These are phyloP conservation scores for Zaprionus taronus DNA, from an alignment of 1,140 invertebrate species.

Conservation along the genomic window DNA sequence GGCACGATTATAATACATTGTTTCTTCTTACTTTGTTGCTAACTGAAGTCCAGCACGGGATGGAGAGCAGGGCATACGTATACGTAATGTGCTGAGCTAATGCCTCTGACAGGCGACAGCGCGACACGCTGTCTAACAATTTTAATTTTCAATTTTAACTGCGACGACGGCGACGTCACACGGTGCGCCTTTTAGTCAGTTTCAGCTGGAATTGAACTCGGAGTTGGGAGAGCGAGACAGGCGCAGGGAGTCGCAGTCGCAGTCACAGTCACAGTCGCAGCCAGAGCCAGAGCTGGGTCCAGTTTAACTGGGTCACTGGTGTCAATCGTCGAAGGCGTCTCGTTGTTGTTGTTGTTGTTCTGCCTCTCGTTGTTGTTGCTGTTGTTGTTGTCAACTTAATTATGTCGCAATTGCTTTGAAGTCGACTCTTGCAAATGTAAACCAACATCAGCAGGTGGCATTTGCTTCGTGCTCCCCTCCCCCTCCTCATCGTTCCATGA, in stretches of 20 bases:
- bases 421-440: conserved; percentile 71
- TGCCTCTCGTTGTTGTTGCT: conserved; percentile 21
- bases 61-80: conserved; percentile 62
- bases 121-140: conserved; percentile 81
- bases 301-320: conserved; percentile 79
- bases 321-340: conserved; percentile 65
- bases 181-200: conserved; percentile 54
- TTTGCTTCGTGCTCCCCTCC: conserved; percentile 25
- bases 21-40: not conserved
- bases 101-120: conserved; percentile 74
- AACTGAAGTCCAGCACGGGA: not conserved
- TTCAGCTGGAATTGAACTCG: conserved; percentile 11
- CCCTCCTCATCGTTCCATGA: conserved; percentile 14
- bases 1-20: not conserved
- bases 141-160: conserved; percentile 79
- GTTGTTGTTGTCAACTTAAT: conserved; percentile 78
- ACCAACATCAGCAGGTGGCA: conserved; percentile 71
- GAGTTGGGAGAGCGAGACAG: conserved; percentile 5
- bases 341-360: conserved; percentile 43
- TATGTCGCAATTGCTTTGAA: conserved; percentile 82
- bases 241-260: conserved; percentile 6
- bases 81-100: conserved; percentile 55
- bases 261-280: not conserved
- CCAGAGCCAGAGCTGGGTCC: conserved; percentile 38
- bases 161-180: conserved; percentile 54